These are phyloP conservation scores for Protomyctophum bolini DNA, from an alignment of 2,113 vertebrate genomes.

Conservation along the genomic window DNA sequence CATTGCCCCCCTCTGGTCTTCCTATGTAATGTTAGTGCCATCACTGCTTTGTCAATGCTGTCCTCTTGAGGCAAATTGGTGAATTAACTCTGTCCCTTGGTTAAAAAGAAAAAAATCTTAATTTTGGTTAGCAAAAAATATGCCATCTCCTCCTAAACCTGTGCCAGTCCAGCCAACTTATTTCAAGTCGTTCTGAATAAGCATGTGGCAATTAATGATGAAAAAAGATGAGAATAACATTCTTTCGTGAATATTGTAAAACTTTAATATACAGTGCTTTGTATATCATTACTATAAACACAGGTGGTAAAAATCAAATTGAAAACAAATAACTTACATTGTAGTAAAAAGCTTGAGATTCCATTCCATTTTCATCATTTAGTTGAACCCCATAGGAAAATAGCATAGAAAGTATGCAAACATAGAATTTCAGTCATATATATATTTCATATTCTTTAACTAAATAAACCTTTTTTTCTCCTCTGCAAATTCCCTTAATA, in stretches of 20 bases:
- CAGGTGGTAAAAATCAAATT: conserved; percentile 77
- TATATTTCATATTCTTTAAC: conserved; percentile 67
- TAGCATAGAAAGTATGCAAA: conserved; percentile 83
- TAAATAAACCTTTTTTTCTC: conserved; percentile 69
- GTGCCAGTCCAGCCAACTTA: background rate
- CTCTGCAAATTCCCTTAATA: conserved; percentile 67
- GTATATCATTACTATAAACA: conserved; percentile 76
- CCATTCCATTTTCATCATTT: conserved; percentile 67
- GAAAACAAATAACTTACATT: conserved; percentile 82
- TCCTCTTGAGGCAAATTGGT: conserved; percentile 39
- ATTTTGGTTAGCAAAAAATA: too few species aligned
- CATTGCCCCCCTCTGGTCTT: conserved; percentile 4
- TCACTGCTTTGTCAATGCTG: conserved; percentile 28
- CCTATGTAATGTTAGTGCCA: background rate
- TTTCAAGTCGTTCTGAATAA: background rate
- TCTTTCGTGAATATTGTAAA: conserved; percentile 54
- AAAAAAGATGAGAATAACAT: background rate
- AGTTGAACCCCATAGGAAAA: conserved; percentile 83
- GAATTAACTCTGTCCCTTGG: too few species aligned
- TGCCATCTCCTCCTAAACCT: background rate
- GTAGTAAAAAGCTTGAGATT: conserved; percentile 81
- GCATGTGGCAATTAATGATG: background rate
- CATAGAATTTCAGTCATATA: conserved; percentile 69
- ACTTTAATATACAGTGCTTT: conserved; percentile 79
- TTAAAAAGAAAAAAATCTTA: too few species aligned